Evolutionary conservation across 2,797 vertebrate species (phyloP), one percentile per base, ranked within the genome.

Genomic region (Salarias fasciatus): DNA sequence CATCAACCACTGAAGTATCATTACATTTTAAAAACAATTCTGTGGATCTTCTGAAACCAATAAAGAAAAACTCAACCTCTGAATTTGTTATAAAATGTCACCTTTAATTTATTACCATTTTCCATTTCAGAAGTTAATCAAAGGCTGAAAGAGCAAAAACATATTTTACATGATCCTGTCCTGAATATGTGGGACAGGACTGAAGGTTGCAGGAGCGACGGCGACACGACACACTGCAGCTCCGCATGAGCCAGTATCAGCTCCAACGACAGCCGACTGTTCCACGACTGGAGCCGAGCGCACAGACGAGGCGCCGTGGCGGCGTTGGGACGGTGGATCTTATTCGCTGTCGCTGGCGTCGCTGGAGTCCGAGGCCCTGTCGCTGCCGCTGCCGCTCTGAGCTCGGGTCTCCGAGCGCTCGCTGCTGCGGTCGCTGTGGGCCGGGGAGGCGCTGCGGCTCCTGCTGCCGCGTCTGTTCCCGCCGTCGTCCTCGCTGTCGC

Each of bases 311-410:
- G 63, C 5, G 44, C 14, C 29, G 46, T 6, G 38, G 11, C 11
- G 24, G 29, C 14, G 53, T 65, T n/a, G 13, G 0, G 41, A 18
- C n/a, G 42, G n/a, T 40, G 11, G 11, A 7, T 15, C 46, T 94
- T 73, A 97, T 80, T 97, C 95, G 38, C 93, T 94, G 88, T 94
- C 93, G 53, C 96, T 97, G 68, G 83, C 93, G 0, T 94, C 94
- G 0, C 94, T 96, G 40, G 95, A 96, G 52, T 94, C 95, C 0
- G 95, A 95, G 24, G 71, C 95, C 8, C 91, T 89, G 4, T 95
- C 95, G 3, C 94, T 95, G 11, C 89, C 93, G 0, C 88, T 88
- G 5, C 78, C 88, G 2, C 92, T 94, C 41, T 93, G 94, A 12
- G 91, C 94, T 5, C 77, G 93, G 1, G 86, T 90, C 11, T 94